These are phyloP conservation scores for Lamprotornis superbus DNA, from an alignment of 2,113 vertebrate species.

Conservation along the genomic window DNA sequence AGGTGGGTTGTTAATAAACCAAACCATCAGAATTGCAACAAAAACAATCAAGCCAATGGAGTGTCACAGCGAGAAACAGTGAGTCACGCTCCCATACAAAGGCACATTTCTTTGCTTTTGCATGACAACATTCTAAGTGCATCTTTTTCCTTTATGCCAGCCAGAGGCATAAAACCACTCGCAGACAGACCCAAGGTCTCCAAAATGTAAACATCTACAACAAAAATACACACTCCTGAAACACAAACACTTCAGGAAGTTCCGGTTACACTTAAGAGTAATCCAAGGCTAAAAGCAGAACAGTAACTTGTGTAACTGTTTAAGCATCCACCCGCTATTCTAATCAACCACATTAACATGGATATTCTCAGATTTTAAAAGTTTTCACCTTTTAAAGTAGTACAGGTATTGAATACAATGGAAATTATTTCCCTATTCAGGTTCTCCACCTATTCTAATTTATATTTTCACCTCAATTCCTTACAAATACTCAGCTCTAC, in stretches of 20 bases:
- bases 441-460: not conserved
- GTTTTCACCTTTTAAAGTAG: not conserved
- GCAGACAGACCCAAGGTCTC: not conserved
- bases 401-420: not conserved
- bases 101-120: conserved; percentile 48
- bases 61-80: conserved; percentile 27
- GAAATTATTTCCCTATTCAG: not conserved
- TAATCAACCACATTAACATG: not conserved
- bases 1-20: conserved; percentile 1
- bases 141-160: conserved; percentile 59
- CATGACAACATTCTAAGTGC: conserved; percentile 41
- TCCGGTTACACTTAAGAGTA: conserved; percentile 28
- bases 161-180: conserved; percentile 56
- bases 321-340: not conserved
- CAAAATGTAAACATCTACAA: conserved; percentile 40
- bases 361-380: not conserved
- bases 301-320: not conserved
- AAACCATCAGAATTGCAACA: not conserved
- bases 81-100: conserved; percentile 38
- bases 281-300: not conserved
- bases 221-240: conserved; percentile 19
- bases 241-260: conserved; percentile 20
- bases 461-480: not conserved
- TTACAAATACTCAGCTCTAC: not conserved
- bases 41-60: conserved; percentile 23